Evolutionary conservation across 2,888 invertebrate species (phyloP).

Genomic region (Cremastinae sp.): DNA sequence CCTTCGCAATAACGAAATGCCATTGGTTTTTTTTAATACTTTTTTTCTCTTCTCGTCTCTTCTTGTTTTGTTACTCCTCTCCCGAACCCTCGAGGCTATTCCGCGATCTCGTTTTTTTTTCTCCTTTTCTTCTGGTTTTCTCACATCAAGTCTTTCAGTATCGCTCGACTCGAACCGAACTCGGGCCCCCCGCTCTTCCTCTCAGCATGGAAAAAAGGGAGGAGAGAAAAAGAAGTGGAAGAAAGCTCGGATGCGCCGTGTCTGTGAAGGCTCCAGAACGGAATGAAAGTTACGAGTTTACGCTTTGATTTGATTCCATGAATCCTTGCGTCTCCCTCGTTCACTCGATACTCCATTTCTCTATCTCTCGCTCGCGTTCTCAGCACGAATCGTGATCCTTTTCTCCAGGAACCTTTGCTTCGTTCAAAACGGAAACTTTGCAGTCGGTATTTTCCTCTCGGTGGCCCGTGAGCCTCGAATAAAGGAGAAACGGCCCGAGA

Average conservation of each 20-base stretch:
- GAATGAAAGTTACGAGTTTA: slow-evolving; percentile 76
- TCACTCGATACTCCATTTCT: slow-evolving; percentile 12
- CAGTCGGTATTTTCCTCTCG: slow-evolving; percentile 12
- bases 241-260: slow-evolving; percentile 33
- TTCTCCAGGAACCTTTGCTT: slow-evolving; percentile 50
- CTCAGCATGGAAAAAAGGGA: slow-evolving; percentile 32
- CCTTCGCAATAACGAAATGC: slow-evolving; percentile 75
- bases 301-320: slow-evolving; percentile 73
- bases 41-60: slow-evolving; percentile 16
- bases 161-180: slow-evolving; percentile 36
- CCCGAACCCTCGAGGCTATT: slow-evolving; percentile 3
- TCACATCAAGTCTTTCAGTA: slow-evolving; percentile 59
- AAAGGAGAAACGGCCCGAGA: slow-evolving; percentile 45
- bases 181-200: slow-evolving; percentile 19
- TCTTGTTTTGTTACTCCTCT: neutral
- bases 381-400: slow-evolving; percentile 31
- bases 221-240: slow-evolving; percentile 12
- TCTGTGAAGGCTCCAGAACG: slow-evolving; percentile 40
- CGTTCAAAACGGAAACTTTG: slow-evolving; percentile 49
- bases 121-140: slow-evolving; percentile 48
- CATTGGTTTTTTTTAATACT: slow-evolving; percentile 68
- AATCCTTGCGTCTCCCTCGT: slow-evolving; percentile 27
- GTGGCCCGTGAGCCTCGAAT: slow-evolving; percentile 25
- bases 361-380: slow-evolving; percentile 49
- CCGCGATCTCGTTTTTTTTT: neutral